phyloP scores from a whole-genome alignment of 35 echinoderm and acorn worm genomes.

The Holothuria glaberrima region DNA sequence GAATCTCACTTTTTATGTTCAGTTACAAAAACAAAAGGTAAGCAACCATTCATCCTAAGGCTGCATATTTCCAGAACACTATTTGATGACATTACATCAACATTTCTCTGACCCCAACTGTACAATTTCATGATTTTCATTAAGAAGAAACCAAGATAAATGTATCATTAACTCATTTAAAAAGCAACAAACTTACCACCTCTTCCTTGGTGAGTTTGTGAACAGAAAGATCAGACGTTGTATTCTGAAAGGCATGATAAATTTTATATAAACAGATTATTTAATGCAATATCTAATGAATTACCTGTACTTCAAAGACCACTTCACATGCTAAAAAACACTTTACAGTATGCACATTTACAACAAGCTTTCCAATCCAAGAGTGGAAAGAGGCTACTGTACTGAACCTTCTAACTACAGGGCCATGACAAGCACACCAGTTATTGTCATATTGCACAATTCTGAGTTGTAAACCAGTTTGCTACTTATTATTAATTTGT shows the following conservation, averaged over 20 bases:
- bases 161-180: neutral
- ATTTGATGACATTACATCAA: neutral
- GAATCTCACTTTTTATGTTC: too few species aligned
- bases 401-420: neutral
- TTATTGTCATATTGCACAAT: too few species aligned
- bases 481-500: too few species aligned
- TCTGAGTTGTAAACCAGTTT: too few species aligned
- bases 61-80: neutral
- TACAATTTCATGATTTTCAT: neutral
- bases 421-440: too few species aligned
- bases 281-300: neutral
- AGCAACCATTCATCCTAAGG: too few species aligned
- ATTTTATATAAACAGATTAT: neutral
- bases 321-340: neutral
- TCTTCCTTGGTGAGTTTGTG: constrained; percentile 40
- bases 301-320: too few species aligned
- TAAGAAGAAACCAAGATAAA: neutral
- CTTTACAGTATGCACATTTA: neutral
- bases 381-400: too few species aligned
- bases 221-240: constrained; percentile 31
- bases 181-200: constrained; percentile 3
- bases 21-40: too few species aligned
- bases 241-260: constrained; percentile 12
- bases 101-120: neutral
- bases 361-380: neutral